Conservation (phyloP, 2,113 vertebrate species). For the Chroicocephalus ridibundus region DNA sequence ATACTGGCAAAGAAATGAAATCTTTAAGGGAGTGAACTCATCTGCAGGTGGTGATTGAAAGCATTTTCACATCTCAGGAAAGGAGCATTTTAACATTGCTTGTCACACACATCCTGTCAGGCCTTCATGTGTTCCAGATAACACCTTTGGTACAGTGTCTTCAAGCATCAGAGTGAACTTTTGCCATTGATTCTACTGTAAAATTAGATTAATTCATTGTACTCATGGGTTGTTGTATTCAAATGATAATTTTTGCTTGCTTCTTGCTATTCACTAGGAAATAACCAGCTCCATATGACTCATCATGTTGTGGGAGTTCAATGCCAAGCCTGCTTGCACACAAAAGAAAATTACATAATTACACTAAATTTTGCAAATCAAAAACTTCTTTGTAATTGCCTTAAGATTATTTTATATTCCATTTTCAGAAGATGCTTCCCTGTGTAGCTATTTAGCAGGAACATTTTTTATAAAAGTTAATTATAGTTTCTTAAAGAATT, state of each 20-base stretch:
- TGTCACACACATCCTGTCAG: not conserved
- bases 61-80: not conserved
- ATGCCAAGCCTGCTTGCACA: slow-evolving; percentile 51
- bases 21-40: not conserved
- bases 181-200: not conserved
- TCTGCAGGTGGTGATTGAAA: slow-evolving; percentile 8
- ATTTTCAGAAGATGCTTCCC: slow-evolving; percentile 28
- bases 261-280: slow-evolving; percentile 38
- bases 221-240: not conserved
- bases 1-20: slow-evolving; percentile 1
- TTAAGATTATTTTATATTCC: slow-evolving; percentile 45
- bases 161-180: not conserved
- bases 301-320: slow-evolving; percentile 50
- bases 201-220: not conserved
- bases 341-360: slow-evolving; percentile 61
- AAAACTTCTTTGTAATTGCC: slow-evolving; percentile 50
- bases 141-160: not conserved
- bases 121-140: not conserved
- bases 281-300: slow-evolving; percentile 50
- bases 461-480: slow-evolving; percentile 49
- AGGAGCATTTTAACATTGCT: not conserved
- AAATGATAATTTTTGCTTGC: slow-evolving; percentile 30
- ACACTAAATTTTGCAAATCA: slow-evolving; percentile 48
- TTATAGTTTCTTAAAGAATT: slow-evolving; percentile 38
- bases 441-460: slow-evolving; percentile 22